Base-by-base conservation (phyloP, 1,140 invertebrate genomes). In the Onthophagus taurus region DNA sequence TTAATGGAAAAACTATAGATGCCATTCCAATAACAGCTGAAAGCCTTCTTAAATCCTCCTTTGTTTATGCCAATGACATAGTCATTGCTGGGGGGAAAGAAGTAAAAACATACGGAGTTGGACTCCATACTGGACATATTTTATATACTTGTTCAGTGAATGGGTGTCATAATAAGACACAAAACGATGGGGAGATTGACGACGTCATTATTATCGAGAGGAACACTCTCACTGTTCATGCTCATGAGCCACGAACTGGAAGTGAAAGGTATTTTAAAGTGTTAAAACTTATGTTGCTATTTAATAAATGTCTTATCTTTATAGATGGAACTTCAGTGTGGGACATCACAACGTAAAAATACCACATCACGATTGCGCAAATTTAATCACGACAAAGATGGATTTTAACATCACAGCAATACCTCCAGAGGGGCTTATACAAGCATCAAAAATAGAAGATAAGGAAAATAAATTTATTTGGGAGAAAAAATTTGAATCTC, bases 281-380 rank as follows among this genome's bases (percentile, higher is more conserved):
- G n/a, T n/a, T 42, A 19, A 7, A 5, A 42, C 8, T 38, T n/a
- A n/a, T n/a, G 7, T 14, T 17, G 16, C 19, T 31, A 16, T 35
- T 9, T 29, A 44, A 4, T 9, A 16, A 42, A 7, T 26, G 8
- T 33, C 14, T 33, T 7, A 33, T 33, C 5, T 33, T 33, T 64
- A 23, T 53, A 86, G 87, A 56, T 96, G 92, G 92, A 95, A 96
- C 69, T 97, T 93, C 58, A 93, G 88, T 65, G 90, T 96, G 20
- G 89, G 85, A 2, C 80, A 88, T 47, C 84, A 92, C 67, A 80
- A 92, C 50, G 51, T 94, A 23, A 77, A 79, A 33, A 54, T 89
- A n/a, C 51, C 61, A 2, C 59, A 59, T 59, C 59, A 55, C 38
- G 57, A 59, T 29, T 53, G 42, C 42, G 42, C 48, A 5, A 47